Conservation (phyloP, 2,888 invertebrate species). For the Acrobeloides nanus region DNA sequence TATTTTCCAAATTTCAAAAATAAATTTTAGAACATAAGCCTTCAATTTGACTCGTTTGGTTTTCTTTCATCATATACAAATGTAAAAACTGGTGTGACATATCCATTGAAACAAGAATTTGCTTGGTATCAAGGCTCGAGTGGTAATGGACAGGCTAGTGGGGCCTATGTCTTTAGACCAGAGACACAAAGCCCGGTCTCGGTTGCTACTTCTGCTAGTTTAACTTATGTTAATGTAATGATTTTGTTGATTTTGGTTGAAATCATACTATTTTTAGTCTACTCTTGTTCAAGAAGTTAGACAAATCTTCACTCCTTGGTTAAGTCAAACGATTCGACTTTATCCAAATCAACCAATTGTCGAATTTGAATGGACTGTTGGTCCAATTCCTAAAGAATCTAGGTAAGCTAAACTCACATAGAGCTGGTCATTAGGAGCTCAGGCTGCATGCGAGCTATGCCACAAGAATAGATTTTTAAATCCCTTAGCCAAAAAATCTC, state of each 20-base stretch:
- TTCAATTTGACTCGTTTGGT: slow-evolving; percentile 63
- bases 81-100: slow-evolving; percentile 35
- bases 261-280: slow-evolving; percentile 60
- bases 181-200: slow-evolving; percentile 36
- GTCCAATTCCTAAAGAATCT: slow-evolving; percentile 1
- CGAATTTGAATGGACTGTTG: slow-evolving; percentile 10
- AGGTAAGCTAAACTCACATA: slow-evolving; percentile 1
- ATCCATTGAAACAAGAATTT: slow-evolving; percentile 63
- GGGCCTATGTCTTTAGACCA: slow-evolving; percentile 73
- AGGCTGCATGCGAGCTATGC: no score
- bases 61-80: slow-evolving; percentile 59
- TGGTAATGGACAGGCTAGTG: slow-evolving; percentile 69
- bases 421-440: no score
- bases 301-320: slow-evolving; percentile 5
- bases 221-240: slow-evolving; percentile 28
- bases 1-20: no score
- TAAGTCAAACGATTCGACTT: not conserved
- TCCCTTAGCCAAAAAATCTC: no score
- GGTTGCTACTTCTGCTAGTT: slow-evolving; percentile 13
- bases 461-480: slow-evolving; percentile 12
- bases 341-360: not conserved
- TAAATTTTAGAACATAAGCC: slow-evolving; percentile 55
- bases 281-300: slow-evolving; percentile 58
- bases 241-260: no score
- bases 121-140: slow-evolving; percentile 62